A percentile compares a stretch with the other conserved stretches of the same genome.
These are phyloP conservation scores for Condylostylus longicornis DNA, from an alignment of 1,140 invertebrate species.

Conservation along the genomic window DNA sequence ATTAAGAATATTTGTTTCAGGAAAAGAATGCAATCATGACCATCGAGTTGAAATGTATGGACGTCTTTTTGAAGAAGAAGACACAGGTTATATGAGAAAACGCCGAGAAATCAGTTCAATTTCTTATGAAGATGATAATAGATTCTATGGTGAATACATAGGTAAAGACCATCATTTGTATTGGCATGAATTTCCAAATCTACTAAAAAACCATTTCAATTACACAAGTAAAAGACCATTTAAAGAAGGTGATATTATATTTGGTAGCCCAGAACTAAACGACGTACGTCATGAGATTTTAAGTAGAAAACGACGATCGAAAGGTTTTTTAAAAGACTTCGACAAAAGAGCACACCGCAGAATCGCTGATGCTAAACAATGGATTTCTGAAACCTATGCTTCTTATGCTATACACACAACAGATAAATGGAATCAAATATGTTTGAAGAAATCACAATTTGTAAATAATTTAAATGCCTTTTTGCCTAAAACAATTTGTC, in stretches of 20 bases:
- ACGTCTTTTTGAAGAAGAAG: constrained; percentile 34
- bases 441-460: constrained; percentile 58
- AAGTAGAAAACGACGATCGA: constrained; percentile 38
- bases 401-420: constrained; percentile 67
- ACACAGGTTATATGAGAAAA: constrained; percentile 26
- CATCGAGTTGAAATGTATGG: constrained; percentile 40
- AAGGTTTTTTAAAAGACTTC: constrained; percentile 29
- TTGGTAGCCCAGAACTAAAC: constrained; percentile 28
- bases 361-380: constrained; percentile 53
- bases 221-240: constrained; percentile 20
- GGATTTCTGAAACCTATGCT: constrained; percentile 68
- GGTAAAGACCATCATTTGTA: constrained; percentile 9
- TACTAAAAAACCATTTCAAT: constrained; percentile 11
- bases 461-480: constrained; percentile 62
- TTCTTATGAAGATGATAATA: constrained; percentile 9
- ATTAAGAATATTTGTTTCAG: constrained; percentile 59
- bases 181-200: constrained; percentile 1
- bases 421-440: constrained; percentile 61
- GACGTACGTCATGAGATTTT: constrained; percentile 33
- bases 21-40: constrained; percentile 49
- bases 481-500: constrained; percentile 52
- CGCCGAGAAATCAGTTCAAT: constrained; percentile 15
- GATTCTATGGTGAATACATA: constrained; percentile 13
- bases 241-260: constrained; percentile 24
- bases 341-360: constrained; percentile 8